A percentile compares a stretch with the other conserved stretches of the same genome.
Evolutionary conservation across 2,888 invertebrate genomes (phyloP).

Genomic region (Steromphala cineraria): DNA sequence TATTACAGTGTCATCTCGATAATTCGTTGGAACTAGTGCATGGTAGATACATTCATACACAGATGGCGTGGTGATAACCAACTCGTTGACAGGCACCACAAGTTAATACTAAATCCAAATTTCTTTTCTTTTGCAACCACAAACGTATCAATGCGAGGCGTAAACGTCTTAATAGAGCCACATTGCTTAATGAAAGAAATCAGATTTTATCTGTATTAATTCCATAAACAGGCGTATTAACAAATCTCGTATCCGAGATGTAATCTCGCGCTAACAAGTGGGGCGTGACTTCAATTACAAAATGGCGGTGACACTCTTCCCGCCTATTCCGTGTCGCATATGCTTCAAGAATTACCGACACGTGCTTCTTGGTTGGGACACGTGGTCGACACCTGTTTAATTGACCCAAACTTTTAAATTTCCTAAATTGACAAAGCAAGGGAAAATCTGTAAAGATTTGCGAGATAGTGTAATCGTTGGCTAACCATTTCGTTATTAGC

Average conservation of each 20-base stretch:
- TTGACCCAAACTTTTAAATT: constrained; percentile 14
- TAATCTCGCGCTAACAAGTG: not conserved
- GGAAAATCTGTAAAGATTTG: constrained; percentile 1
- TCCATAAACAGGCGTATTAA: not conserved
- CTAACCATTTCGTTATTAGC: not conserved
- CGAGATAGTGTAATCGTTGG: not conserved
- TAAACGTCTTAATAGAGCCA: no score
- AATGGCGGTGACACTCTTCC: not conserved
- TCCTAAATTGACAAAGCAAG: constrained; percentile 9
- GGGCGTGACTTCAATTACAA: constrained; percentile 1
- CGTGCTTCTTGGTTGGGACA: not conserved
- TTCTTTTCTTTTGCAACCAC: no score
- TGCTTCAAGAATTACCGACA: not conserved
- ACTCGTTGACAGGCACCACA: no score
- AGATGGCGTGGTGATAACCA: no score
- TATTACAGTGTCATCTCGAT: no score
- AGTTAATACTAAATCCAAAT: no score
- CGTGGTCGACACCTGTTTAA: constrained; percentile 2
- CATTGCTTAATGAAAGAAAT: no score
- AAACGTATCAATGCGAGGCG: no score
- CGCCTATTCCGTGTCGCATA: constrained; percentile 1
- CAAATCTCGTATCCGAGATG: constrained; percentile 3
- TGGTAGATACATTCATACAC: no score
- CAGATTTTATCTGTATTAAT: no score
- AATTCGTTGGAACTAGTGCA: no score